Base-by-base conservation (phyloP, 2,797 vertebrate genomes). In the Pangasius sanitwongsei region DNA sequence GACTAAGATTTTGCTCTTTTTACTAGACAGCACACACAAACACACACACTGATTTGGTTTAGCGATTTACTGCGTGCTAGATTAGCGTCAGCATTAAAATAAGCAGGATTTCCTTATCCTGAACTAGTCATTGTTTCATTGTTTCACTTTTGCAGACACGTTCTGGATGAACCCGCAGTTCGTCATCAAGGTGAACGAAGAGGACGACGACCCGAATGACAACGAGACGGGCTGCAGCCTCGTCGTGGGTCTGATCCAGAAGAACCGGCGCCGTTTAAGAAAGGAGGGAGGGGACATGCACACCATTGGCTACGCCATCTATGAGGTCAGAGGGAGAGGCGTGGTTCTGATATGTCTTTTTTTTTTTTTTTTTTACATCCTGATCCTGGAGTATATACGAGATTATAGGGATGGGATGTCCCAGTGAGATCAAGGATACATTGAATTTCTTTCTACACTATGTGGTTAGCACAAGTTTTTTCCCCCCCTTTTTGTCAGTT, bases 111-210 rank as follows among this genome's bases (percentile, higher is more conserved):
- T 70, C 31, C 15, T 1, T 70, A 23, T 18, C 34, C 16, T 12
- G 28, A 67, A 13, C n/a, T 6, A 2, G n/a, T 31, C 1, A 6
- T 87, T 48, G 25, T 78, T 50, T 81, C 77, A 55, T 28, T 31
- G 12, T 55, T n/a, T 53, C 55, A 12, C 53, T 25, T 86, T 67
- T 13, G 23, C 94, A 98, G 97, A 94, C 13, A 97, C 97, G 0
- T 98, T 97, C 93, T 98, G 97, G 97, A 98, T 93, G 81, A 98
- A 98, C 65, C 97, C 97, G 0, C 97, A 98, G 94, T 98, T 97
- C 86, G 95, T 95, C 88, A 97, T 98, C 88, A 92, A 15, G 2
- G 78, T 98, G 95, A 93, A 97, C 0, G 95, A 98, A 69, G 95
- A 95, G 28, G 97, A 98, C 0, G 95, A 97, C 8, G 96, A 96